Evolutionary conservation across 2,113 vertebrate species (phyloP).

Genomic region (Hyperoodon ampullatus): DNA sequence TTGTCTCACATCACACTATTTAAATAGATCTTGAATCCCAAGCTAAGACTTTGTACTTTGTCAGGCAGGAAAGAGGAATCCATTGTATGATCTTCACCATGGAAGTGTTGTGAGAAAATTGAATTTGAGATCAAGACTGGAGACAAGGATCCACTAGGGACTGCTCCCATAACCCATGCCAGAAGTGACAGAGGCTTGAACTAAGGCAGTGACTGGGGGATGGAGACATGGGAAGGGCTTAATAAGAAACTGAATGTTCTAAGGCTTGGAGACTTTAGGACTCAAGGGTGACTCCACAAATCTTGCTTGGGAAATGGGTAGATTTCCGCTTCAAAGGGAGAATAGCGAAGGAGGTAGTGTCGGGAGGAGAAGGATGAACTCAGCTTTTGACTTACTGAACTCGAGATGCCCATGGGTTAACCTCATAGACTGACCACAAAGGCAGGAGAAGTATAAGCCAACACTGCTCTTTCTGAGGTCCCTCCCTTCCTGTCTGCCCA

Average conservation of each 20-base stretch:
- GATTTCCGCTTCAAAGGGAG: neutral
- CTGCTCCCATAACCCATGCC: no score
- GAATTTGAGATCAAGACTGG: neutral
- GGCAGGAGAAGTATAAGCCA: neutral
- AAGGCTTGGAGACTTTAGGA: neutral
- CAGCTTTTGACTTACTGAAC: neutral
- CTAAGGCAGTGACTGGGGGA: neutral
- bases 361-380: neutral
- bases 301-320: neutral
- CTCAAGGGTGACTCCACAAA: neutral
- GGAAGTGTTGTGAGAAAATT: neutral
- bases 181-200: neutral
- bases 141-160: neutral
- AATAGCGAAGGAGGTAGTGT: neutral
- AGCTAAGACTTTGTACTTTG: neutral
- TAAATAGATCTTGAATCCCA: neutral
- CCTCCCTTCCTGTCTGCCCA: neutral
- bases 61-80: neutral
- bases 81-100: neutral
- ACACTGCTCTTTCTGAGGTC: fast-evolving
- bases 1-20: neutral
- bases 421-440: neutral
- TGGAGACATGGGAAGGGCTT: neutral
- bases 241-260: neutral
- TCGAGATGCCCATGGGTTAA: neutral